Percentiles rank a stretch among this genome's conserved stretches.
phyloP scores from a whole-genome alignment of 2,888 invertebrate species.

The Epistrophella euchroma region DNA sequence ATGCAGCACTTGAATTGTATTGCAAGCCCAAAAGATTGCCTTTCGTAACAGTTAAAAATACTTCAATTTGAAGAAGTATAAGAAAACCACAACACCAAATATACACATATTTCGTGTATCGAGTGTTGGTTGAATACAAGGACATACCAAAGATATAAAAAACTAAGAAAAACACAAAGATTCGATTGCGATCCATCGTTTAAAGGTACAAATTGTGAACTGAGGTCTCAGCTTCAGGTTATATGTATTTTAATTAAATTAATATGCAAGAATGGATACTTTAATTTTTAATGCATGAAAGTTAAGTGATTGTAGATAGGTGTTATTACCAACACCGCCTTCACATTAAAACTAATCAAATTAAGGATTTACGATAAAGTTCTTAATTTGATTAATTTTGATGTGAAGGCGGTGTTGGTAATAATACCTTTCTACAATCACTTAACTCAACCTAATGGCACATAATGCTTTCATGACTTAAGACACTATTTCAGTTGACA shows the following conservation, averaged over 20 bases:
- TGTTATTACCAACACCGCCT: too few relatives aligned
- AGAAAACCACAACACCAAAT: neutral
- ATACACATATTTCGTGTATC: neutral
- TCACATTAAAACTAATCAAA: too few relatives aligned
- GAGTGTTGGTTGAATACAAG: neutral
- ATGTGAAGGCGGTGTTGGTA: too few relatives aligned
- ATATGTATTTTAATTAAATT: conserved; percentile 23
- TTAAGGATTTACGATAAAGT: too few relatives aligned
- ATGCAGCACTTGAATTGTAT: neutral
- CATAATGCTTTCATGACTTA: too few relatives aligned
- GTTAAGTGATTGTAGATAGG: too few relatives aligned
- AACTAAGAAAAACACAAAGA: neutral
- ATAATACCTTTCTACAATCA: too few relatives aligned
- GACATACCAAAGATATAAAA: conserved; percentile 44
- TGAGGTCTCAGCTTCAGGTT: neutral
- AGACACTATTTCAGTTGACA: too few relatives aligned
- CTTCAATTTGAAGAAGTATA: neutral
- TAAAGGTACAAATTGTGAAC: neutral
- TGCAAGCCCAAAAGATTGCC: neutral
- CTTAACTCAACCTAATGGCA: too few relatives aligned
- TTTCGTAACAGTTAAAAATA: neutral
- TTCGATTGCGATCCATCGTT: conserved; percentile 51
- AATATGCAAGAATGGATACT: neutral
- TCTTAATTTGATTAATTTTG: too few relatives aligned
- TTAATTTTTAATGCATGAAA: neutral